Percentiles rank a stretch among this genome's conserved stretches.
These are phyloP conservation scores for Drosophila putrida DNA, from an alignment of 2,888 invertebrate species.

Conservation along the genomic window DNA sequence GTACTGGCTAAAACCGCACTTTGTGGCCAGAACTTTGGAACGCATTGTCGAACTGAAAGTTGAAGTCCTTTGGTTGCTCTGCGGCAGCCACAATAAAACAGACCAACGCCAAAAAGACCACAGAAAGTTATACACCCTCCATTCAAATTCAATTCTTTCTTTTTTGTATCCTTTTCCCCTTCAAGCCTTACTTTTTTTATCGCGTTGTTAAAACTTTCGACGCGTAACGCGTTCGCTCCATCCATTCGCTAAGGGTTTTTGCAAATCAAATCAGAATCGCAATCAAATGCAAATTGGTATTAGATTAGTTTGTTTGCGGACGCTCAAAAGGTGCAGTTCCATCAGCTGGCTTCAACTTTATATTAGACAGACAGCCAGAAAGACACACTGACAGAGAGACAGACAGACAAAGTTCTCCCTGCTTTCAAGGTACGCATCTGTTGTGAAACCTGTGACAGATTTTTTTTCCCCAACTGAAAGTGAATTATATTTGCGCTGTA, in stretches of 20 bases:
- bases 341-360: conserved; percentile 60
- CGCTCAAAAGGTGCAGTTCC: conserved; percentile 44
- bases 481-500: conserved; percentile 59
- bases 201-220: conserved; percentile 52
- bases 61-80: conserved; percentile 49
- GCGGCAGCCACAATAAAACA: conserved; percentile 48
- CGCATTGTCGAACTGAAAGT: conserved; percentile 45
- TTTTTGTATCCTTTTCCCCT: conserved; percentile 27
- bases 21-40: conserved; percentile 56
- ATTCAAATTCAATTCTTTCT: conserved; percentile 32
- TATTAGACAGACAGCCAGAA: conserved; percentile 54
- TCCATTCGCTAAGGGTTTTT: conserved; percentile 13
- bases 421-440: conserved; percentile 60
- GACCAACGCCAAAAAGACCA: conserved; percentile 47
- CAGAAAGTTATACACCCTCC: conserved; percentile 57
- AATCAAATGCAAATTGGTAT: conserved; percentile 80
- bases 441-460: conserved; percentile 60
- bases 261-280: conserved; percentile 75
- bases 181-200: conserved; percentile 7
- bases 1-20: conserved; percentile 47
- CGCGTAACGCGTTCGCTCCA: conserved; percentile 41
- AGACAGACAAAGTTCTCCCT: conserved; percentile 5
- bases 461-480: conserved; percentile 45
- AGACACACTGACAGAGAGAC: conserved; percentile 5
- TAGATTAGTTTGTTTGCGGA: conserved; percentile 78